Evolutionary conservation across 2,113 vertebrate genomes (phyloP), one percentile per base, ranked within the genome.

Genomic region (Chascanopsetta lugubris): DNA sequence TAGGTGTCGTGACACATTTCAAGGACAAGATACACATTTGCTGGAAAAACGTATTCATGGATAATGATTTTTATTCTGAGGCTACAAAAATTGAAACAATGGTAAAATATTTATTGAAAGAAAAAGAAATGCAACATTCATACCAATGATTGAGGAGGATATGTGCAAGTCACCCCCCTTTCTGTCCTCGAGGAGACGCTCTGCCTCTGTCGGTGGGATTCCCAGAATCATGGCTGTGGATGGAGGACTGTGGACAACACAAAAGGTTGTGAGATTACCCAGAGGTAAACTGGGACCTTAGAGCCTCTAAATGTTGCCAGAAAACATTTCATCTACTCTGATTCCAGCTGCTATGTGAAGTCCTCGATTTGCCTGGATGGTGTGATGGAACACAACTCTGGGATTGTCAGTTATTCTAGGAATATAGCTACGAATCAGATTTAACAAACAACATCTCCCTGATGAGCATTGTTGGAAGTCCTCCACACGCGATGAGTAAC

Each of bases 191-290:
- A 93, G 92, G 60, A 98, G 89, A 80, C 85, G 89, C 70, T 95
- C 94, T 8, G 91, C 69, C 73, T 96, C 93, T 45, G 92, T 89
- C 65, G 93, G 92, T 63, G 93, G 91, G 66, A 94, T 86, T 46
- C 93, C 90, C 70, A 98, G 88, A 51, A 93, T 96, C 88, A 86
- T 98, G 56, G 94, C 94, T 25, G 95, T 99, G 36, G 97, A 98
- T 27, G 95, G 93, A 71, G 96, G 94, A 47, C 97, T 99, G 78
- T 36, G 64, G 36, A 17, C 55, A 62, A 73, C 8, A 75, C 18
- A 65, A 10, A 22, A 51, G 18, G 42, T 21, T 48, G 3, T 18
- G 13, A 48, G 6, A 8, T 56, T 53, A 65, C 12, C 34, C 21
- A 24, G 36, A 13, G 38, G 17, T 30, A 42, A 26, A 15, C 8